Conservation (phyloP, 53 echinoderm and acorn worm species). For the Luidia sarsii region DNA sequence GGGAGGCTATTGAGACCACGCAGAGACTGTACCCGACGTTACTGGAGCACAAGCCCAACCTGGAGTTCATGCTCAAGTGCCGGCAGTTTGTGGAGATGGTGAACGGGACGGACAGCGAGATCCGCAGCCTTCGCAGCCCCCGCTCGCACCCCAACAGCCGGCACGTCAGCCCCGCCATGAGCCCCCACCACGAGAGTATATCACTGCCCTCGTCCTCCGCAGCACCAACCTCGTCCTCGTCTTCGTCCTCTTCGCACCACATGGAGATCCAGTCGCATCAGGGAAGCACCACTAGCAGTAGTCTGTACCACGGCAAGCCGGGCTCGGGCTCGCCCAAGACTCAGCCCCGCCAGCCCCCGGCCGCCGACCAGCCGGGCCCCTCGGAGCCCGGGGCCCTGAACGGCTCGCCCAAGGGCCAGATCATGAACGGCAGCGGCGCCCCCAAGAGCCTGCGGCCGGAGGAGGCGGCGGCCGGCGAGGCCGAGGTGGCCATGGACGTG, state of each 20-base stretch:
- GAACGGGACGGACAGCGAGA: constrained; percentile 95
- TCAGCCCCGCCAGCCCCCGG: background rate
- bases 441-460: constrained; percentile 13
- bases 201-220: constrained; percentile 62
- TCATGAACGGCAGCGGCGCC: constrained; percentile 73
- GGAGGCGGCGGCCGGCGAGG: constrained; percentile 60
- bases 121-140: constrained; percentile 76
- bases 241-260: constrained; percentile 62
- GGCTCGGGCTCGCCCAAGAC: constrained; percentile 58
- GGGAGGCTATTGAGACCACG: constrained; percentile 95
- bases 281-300: constrained; percentile 48
- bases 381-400: constrained; percentile 86
- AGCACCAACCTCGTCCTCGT: too few species aligned
- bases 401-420: constrained; percentile 78
- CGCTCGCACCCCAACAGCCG: constrained; percentile 77
- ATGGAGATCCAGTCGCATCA: constrained; percentile 54
- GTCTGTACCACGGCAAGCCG: constrained; percentile 44
- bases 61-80: constrained; percentile 99
- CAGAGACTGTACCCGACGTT: constrained; percentile 93
- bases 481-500: constrained; percentile 85
- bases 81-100: constrained; percentile 99
- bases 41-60: constrained; percentile 85
- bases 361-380: constrained; percentile 68
- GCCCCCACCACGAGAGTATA: constrained; percentile 82
- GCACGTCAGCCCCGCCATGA: constrained; percentile 95